Conservation (phyloP, 2,797 vertebrate species). For the Potorous gilbertii region DNA sequence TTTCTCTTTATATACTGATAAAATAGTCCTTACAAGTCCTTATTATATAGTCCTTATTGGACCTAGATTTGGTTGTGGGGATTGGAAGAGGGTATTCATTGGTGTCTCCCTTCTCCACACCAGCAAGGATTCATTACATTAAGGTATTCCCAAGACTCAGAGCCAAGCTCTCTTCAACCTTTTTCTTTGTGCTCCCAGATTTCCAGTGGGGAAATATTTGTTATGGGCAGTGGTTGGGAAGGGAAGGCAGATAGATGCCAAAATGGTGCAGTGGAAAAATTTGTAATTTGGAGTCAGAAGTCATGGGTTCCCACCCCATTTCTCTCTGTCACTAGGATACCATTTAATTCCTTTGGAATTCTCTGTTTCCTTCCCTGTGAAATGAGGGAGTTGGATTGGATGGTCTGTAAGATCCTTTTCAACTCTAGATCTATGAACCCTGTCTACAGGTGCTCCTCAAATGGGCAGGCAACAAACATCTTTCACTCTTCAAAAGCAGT, state of each 20-base stretch:
- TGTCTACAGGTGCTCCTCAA: not conserved
- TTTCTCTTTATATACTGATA: not conserved
- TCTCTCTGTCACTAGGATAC: not conserved
- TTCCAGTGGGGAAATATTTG: not conserved
- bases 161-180: not conserved
- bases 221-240: not conserved
- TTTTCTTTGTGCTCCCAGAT: not conserved
- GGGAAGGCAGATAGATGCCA: not conserved
- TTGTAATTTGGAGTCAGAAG: not conserved
- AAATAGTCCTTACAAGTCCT: not conserved
- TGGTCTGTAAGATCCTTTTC: not conserved
- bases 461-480: not conserved
- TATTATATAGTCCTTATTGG: not conserved
- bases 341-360: not conserved
- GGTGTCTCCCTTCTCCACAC: not conserved
- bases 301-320: not conserved
- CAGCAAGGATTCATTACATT: not conserved
- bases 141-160: not conserved
- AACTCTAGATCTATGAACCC: not conserved
- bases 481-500: not conserved
- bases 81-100: not conserved
- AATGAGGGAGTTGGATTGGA: not conserved
- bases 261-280: not conserved
- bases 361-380: not conserved
- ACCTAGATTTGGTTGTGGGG: not conserved